A percentile compares a stretch with the other conserved stretches of the same genome.
These are phyloP conservation scores for Toxotes jaculatrix DNA, from an alignment of 2,113 vertebrate genomes.

Conservation along the genomic window DNA sequence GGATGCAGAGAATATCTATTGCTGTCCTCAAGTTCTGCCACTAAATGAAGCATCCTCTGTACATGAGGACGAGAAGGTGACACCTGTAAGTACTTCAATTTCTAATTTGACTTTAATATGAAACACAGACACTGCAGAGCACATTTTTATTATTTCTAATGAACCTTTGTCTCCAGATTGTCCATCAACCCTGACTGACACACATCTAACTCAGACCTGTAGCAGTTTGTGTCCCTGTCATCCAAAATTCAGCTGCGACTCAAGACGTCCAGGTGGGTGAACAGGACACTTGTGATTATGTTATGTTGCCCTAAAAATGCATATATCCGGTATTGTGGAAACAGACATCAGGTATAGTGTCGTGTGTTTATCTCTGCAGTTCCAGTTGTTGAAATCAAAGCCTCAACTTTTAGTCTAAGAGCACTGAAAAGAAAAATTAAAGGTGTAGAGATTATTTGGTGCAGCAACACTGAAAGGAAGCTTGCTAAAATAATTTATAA, in stretches of 20 bases:
- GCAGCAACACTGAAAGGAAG: not conserved
- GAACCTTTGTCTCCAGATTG: constrained; percentile 72
- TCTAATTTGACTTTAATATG: not conserved
- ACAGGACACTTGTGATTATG: not conserved
- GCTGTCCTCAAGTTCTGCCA: not conserved
- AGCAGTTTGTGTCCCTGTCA: constrained; percentile 84
- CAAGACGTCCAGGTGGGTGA: constrained; percentile 51
- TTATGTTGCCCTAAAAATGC: not conserved
- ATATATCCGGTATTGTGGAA: not conserved
- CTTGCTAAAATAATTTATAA: not conserved
- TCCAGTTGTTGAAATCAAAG: not conserved
- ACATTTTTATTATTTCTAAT: not conserved
- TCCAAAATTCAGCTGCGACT: constrained; percentile 84
- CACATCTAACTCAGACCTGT: constrained; percentile 85
- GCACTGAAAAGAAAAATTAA: not conserved
- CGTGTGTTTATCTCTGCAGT: not conserved
- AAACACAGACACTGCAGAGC: not conserved
- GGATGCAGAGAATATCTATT: not conserved
- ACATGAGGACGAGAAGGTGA: not conserved
- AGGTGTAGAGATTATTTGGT: not conserved
- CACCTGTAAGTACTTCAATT: not conserved
- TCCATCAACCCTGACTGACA: constrained; percentile 84
- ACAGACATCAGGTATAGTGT: no score
- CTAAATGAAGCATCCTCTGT: not conserved
- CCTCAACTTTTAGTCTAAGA: not conserved